phyloP scores from a whole-genome alignment of 1,140 invertebrate species.

The Temnothorax nylanderi region DNA sequence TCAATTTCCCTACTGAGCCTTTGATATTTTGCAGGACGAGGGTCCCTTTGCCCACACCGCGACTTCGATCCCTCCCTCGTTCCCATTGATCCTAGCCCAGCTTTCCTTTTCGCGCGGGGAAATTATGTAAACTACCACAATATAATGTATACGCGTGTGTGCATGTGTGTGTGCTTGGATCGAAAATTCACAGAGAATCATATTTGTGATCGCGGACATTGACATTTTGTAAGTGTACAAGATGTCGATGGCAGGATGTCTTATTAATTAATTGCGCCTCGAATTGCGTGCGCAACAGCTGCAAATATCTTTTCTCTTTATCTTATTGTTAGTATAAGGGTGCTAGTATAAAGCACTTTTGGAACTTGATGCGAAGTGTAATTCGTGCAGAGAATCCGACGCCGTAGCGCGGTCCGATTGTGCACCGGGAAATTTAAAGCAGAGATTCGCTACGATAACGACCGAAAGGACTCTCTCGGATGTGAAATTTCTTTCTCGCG shows the following conservation, averaged over 20 bases:
- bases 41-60: slow-evolving; percentile 56
- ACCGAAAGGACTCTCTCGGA: slow-evolving; percentile 36
- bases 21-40: slow-evolving; percentile 78
- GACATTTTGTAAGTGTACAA: background rate
- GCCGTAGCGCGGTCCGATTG: background rate
- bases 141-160: background rate
- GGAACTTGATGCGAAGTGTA: background rate
- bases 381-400: background rate
- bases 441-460: slow-evolving; percentile 37
- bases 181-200: slow-evolving; percentile 26
- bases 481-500: slow-evolving; percentile 49
- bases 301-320: background rate
- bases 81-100: slow-evolving; percentile 24
- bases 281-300: background rate
- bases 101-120: slow-evolving; percentile 39
- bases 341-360: background rate
- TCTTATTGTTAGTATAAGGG: background rate
- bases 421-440: background rate
- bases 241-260: background rate
- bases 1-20: slow-evolving; percentile 80
- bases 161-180: background rate
- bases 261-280: background rate
- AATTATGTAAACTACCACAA: slow-evolving; percentile 60
- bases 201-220: background rate
- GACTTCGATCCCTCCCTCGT: slow-evolving; percentile 47